A percentile compares a stretch with the other conserved stretches of the same genome.
phyloP scores from a whole-genome alignment of 2,113 vertebrate genomes.

The Apodemus speciosus region DNA sequence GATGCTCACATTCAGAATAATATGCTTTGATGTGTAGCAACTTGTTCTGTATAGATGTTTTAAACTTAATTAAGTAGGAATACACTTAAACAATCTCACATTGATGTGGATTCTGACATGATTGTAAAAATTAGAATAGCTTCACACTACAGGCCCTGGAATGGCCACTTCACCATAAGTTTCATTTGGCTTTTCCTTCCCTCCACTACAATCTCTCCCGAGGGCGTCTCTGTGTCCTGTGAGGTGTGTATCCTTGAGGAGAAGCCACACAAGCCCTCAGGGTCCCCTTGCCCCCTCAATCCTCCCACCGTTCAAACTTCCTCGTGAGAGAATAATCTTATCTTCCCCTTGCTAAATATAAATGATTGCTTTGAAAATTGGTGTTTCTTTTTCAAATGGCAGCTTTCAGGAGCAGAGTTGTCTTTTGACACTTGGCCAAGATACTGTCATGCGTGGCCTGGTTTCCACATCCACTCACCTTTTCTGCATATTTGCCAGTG shows the following conservation, averaged over 20 bases:
- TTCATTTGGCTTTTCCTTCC: neutral
- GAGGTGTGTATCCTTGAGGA: neutral
- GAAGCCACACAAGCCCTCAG: neutral
- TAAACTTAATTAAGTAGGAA: neutral
- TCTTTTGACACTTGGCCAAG: neutral
- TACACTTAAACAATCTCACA: neutral
- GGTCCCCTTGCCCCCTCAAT: neutral
- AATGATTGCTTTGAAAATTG: neutral
- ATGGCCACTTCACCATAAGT: neutral
- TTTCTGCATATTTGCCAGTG: neutral
- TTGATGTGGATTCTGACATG: neutral
- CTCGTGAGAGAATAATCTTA: neutral
- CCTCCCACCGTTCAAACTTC: neutral
- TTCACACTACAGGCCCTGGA: neutral
- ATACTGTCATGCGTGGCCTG: neutral
- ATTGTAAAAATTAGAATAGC: neutral
- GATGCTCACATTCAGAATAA: neutral
- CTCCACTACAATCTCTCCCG: neutral
- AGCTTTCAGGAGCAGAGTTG: neutral
- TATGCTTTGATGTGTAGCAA: neutral
- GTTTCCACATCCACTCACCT: neutral
- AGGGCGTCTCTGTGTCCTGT: neutral
- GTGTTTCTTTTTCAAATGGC: neutral
- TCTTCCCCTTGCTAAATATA: neutral
- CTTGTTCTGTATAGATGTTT: constrained; percentile 11